These are phyloP conservation scores for Helicoverpa assulta DNA, from an alignment of 2,888 invertebrate genomes.

Conservation along the genomic window DNA sequence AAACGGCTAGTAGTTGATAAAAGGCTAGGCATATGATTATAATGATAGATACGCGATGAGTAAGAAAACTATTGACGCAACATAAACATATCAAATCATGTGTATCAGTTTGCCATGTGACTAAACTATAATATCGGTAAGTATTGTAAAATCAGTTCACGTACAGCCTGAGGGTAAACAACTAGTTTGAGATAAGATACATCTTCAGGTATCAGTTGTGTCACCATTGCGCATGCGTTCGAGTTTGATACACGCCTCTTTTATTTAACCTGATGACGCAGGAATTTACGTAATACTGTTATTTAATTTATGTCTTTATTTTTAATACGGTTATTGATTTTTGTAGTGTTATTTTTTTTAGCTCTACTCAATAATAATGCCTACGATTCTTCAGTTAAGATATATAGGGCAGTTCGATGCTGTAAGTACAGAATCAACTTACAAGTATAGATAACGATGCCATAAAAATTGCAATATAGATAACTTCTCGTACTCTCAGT, in stretches of 20 bases:
- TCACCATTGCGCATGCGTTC: slow-evolving; percentile 35
- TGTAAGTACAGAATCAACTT: neutral
- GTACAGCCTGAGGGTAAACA: slow-evolving; percentile 35
- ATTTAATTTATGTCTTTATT: neutral
- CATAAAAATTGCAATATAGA: slow-evolving; percentile 2
- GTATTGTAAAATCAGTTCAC: slow-evolving; percentile 36
- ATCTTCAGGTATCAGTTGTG: slow-evolving; percentile 43
- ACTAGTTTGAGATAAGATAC: slow-evolving; percentile 50
- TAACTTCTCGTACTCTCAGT: slow-evolving; percentile 12
- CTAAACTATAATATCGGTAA: slow-evolving; percentile 1
- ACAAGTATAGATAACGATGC: slow-evolving; percentile 5
- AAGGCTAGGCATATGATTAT: no score
- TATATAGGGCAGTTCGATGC: neutral
- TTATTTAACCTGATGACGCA: slow-evolving; percentile 39
- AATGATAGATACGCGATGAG: no score
- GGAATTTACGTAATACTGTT: slow-evolving; percentile 25
- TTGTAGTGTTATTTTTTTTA: no score
- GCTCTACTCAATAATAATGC: no score
- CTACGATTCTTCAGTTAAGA: neutral
- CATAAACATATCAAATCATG: no score
- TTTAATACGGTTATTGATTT: no score
- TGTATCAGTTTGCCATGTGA: no score
- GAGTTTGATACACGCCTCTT: slow-evolving; percentile 13
- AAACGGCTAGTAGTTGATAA: no score
- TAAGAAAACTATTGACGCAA: no score